phyloP scores from a whole-genome alignment of 2,113 vertebrate species.

The Emydura subglobosa region DNA sequence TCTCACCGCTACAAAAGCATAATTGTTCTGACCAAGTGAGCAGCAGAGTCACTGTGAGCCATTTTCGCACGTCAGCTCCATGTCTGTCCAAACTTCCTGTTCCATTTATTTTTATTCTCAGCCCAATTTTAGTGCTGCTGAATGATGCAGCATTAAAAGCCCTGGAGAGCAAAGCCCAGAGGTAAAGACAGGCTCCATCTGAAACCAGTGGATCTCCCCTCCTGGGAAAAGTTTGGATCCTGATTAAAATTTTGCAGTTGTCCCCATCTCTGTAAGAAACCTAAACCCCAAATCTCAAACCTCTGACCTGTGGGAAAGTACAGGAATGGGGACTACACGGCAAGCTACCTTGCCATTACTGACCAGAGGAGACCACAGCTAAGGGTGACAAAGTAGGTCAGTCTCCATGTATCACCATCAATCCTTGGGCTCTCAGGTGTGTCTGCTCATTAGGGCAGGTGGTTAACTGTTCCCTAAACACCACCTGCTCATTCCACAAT shows the following conservation, averaged over 20 bases:
- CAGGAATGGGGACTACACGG: background rate
- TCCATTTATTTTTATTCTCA: background rate
- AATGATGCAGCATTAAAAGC: background rate
- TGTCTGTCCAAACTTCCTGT: background rate
- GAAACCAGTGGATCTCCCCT: background rate
- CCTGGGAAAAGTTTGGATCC: background rate
- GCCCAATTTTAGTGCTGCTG: background rate
- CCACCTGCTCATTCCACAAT: background rate
- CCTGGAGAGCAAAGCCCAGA: background rate
- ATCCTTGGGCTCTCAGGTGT: background rate
- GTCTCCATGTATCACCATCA: background rate
- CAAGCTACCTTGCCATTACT: background rate
- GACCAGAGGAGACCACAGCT: background rate
- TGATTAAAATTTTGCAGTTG: background rate
- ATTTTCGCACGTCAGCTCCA: background rate
- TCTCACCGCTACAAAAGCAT: background rate
- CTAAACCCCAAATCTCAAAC: background rate
- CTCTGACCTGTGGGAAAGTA: background rate
- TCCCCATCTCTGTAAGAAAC: background rate
- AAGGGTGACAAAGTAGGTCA: background rate
- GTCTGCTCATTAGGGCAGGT: background rate
- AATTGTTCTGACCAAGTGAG: background rate
- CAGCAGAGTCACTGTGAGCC: background rate
- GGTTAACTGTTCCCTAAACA: background rate
- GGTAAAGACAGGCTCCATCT: background rate